Evolutionary conservation across 2,797 vertebrate genomes (phyloP), one percentile per base, ranked within the genome.

Genomic region (Lithobates pipiens): DNA sequence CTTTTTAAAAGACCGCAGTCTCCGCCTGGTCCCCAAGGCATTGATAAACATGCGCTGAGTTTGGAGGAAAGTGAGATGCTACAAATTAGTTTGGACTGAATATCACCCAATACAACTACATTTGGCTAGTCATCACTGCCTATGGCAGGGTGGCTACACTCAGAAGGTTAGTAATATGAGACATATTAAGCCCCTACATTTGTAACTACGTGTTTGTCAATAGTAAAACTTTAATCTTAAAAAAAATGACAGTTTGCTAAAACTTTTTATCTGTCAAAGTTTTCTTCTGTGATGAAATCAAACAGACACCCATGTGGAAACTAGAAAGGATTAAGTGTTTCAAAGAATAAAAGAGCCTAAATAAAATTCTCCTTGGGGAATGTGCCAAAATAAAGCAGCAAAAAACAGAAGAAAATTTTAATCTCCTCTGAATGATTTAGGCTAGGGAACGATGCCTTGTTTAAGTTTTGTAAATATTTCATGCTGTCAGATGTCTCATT

Each of bases 401-500:
- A 27, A 71, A 85, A 85, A 85, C 54, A 46, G 76, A 77, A 77
- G 67, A 13, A 32, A 63, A 65, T 85, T 74, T 68, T 79, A 79
- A 79, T 74, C 57, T 74, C 46, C 65, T 80, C 50, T 68, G 77
- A 74, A 75, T 68, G 76, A 73, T 75, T 80, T 73, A 78, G 76
- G 82, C 74, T 46, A 25, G 15, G 50, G 69, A 85, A 36, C n/a
- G 39, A 79, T 57, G 71, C 34, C 84, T 80, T 80, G 71, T 85
- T 80, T 80, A 80, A 80, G 72, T 85, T 85, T 80, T 75, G 57
- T 54, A 69, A 75, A 72, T 85, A 70, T 85, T 75, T 85, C 84
- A 85, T 85, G 84, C 84, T 76, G 84, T 69, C 77, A 69, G 61
- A 69, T 54, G 42, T 46, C 76, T 80, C 63, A 63, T 78, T 54